Base-by-base conservation (phyloP, 1,140 invertebrate genomes). In the Eriocheir sinensis region DNA sequence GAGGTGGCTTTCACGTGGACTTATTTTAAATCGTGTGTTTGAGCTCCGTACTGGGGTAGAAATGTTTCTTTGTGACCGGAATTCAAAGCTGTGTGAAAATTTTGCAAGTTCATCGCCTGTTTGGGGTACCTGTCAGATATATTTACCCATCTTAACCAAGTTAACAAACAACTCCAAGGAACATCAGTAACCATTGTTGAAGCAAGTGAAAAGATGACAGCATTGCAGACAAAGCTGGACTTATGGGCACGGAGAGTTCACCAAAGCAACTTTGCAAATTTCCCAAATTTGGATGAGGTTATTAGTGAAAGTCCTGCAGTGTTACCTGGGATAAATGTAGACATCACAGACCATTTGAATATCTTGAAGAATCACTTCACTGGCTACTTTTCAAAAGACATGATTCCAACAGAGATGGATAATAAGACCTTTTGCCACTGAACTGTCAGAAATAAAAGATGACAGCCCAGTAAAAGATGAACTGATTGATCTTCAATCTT, bases 401-500 rank as follows among this genome's bases (percentile, higher is more conserved):
- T 89, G 86, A 90, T 90, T 60, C 89, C 0, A 6, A 90, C 89
- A 90, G 44, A 72, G 40, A 60, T n/a, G n/a, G n/a, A n/a, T n/a
- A n/a, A n/a, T n/a, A n/a, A n/a, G n/a, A 40, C n/a, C n/a, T 3
- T 89, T 48, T 32, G 15, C 91, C 91, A 81, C 91, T 92, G 53
- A 92, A 72, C 91, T 92, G 72, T 91, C 89, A 34, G 89, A 91
- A 92, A 92, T 92, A 40, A 81, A 92, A 38, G 91, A 92, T 81
- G 79, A 92, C 38, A 15, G 27, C 60, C 60, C 80, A 86, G 81
- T 30, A 93, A 86, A 34, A 93, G 38, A 86, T 44, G 30, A 93
- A 17, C 92, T 93, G 80, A 93, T 93, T 89, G 92, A 89, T 89
- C 92, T 72, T 89, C 92, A 93, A 89, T 60, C 92, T n/a, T 93